Evolutionary conservation across 2,797 vertebrate genomes (phyloP), one percentile per base, ranked within the genome.

Genomic region (Argyrosomus regius): DNA sequence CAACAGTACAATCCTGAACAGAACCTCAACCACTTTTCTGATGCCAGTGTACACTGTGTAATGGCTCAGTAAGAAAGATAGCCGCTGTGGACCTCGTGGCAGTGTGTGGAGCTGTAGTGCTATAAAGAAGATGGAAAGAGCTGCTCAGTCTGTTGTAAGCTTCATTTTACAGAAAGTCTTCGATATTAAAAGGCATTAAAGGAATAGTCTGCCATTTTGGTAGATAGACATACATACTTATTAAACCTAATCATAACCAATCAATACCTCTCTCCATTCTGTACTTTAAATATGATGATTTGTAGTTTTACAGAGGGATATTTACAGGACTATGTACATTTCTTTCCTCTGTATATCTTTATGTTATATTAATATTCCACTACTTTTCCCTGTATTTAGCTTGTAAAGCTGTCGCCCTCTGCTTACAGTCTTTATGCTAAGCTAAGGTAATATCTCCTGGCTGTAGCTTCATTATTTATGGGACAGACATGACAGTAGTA

Each of bases 351-450:
- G 7, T 35, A 35, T 35, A 35, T 35, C 7, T 35, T 35, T 35
- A 31, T 6, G 20, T 50, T n/a, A 20, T 50, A 31, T 35, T 35
- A 35, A 35, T 35, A 35, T 35, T 31, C 5, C 31, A 31, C 6
- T 31, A 6, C 31, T 6, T 31, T 31, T 9, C 35, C 8, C 35
- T 35, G 35, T 9, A 35, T 35, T 35, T 35, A 7, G 35, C 35
- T 35, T 35, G 1, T 35, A 35, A 35, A 35, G 9, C 26, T 3
- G 13, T 20, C 13, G 7, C 45, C 24, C 62, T 50, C 35, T 13
- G 26, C 24, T 65, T 48, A 22, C 46, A 31, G 46, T 46, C 22
- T 31, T 65, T 65, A 65, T 49, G 45, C 46, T 31, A 65, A 26
- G 26, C 62, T 65, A 41, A 35, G 8, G 6, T 35, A 35, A 7